A percentile compares a stretch with the other conserved stretches of the same genome.
Conservation (phyloP, 1,140 invertebrate species). For the Drosophila sucinea region DNA sequence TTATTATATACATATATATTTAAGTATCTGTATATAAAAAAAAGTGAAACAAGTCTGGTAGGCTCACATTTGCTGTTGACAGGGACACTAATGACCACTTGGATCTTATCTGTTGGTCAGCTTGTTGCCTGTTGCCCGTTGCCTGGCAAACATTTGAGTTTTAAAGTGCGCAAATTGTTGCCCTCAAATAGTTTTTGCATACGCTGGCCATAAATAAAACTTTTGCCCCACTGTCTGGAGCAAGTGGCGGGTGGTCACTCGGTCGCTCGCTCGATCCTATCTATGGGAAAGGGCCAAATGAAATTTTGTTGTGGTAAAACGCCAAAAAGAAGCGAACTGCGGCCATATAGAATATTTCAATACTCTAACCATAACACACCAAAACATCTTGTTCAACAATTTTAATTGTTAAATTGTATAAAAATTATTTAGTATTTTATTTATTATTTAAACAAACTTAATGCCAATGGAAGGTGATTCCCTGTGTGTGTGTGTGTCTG, state of each 20-base stretch:
- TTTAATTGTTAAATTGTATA: neutral
- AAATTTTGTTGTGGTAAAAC: conserved; percentile 5
- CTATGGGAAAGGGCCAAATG: conserved; percentile 1
- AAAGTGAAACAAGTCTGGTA: conserved; percentile 14
- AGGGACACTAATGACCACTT: conserved; percentile 77
- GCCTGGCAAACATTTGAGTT: conserved; percentile 34
- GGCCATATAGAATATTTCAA: neutral
- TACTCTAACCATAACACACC: neutral
- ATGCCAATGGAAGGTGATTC: neutral
- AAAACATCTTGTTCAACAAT: neutral
- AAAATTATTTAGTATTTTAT: neutral
- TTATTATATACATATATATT: conserved; percentile 28
- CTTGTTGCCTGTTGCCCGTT: conserved; percentile 4
- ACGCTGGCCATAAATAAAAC: conserved; percentile 36
- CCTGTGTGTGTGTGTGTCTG: too few relatives aligned
- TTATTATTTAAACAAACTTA: neutral
- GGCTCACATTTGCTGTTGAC: conserved; percentile 60
- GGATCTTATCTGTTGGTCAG: conserved; percentile 61
- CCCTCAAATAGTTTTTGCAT: conserved; percentile 53
- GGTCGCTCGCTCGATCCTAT: neutral
- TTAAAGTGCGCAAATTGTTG: conserved; percentile 47
- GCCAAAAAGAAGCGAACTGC: neutral
- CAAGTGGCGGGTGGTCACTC: neutral
- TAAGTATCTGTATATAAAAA: conserved; percentile 19
- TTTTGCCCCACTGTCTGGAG: conserved; percentile 21